phyloP scores from a whole-genome alignment of 1,140 invertebrate genomes.

The Radopholus similis region DNA sequence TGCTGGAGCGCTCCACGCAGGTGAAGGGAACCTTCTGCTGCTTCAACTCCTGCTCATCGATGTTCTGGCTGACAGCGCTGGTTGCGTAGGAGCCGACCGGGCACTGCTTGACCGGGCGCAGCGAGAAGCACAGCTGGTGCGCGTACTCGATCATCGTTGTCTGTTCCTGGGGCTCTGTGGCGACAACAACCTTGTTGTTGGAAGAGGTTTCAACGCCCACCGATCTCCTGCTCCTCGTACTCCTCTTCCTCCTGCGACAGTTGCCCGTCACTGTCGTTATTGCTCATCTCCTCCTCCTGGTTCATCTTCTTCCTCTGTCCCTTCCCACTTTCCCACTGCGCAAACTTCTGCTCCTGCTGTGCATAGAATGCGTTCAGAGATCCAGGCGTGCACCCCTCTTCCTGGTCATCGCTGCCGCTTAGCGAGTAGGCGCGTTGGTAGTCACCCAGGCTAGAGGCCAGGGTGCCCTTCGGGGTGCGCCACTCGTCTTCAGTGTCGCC shows the following conservation, averaged over 20 bases:
- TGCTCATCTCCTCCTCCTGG: background rate
- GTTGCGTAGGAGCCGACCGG: background rate
- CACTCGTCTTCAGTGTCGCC: slow-evolving; percentile 35
- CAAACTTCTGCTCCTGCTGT: background rate
- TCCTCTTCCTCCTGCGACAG: background rate
- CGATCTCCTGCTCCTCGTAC: background rate
- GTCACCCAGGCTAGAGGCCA: background rate
- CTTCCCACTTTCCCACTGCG: background rate
- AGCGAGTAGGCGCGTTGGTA: slow-evolving; percentile 35
- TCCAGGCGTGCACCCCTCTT: slow-evolving; percentile 1
- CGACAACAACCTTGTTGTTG: too few species aligned
- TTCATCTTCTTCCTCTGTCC: background rate
- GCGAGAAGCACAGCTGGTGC: slow-evolving; percentile 46
- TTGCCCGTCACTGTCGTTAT: background rate
- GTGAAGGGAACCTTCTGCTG: background rate
- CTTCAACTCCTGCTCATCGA: background rate
- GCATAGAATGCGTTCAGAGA: background rate
- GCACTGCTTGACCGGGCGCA: slow-evolving; percentile 32
- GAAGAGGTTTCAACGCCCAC: background rate
- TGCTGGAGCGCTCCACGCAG: background rate
- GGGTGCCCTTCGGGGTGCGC: slow-evolving; percentile 20
- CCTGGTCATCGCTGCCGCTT: background rate
- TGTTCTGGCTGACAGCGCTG: background rate
- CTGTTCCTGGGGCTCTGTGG: slow-evolving; percentile 16
- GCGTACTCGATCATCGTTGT: slow-evolving; percentile 19